Evolutionary conservation across 2,113 vertebrate genomes (phyloP).

Genomic region (Pygoscelis adeliae): DNA sequence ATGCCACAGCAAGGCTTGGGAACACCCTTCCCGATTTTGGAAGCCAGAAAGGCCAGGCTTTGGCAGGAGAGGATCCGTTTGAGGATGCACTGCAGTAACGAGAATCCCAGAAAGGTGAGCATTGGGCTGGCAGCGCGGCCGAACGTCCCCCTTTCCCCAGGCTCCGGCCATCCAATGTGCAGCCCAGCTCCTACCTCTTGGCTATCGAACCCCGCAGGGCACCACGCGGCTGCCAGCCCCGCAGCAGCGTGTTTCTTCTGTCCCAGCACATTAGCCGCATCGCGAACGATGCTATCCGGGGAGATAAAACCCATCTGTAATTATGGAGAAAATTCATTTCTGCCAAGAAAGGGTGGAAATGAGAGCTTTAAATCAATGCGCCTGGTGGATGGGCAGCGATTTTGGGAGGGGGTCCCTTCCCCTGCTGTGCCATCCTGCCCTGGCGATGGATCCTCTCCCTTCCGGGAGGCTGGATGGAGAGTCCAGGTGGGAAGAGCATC

Average conservation of each 20-base stretch:
- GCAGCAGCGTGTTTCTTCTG: background rate
- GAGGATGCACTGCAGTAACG: background rate
- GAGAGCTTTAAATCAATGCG: background rate
- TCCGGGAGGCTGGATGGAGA: background rate
- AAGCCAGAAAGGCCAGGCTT: background rate
- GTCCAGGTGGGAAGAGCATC: background rate
- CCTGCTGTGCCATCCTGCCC: background rate
- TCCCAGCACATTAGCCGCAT: background rate
- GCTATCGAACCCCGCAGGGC: accelerated
- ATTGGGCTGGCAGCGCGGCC: accelerated
- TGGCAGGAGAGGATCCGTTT: background rate
- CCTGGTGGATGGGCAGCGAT: background rate
- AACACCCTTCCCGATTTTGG: background rate
- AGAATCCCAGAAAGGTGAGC: background rate
- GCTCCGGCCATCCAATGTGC: accelerated
- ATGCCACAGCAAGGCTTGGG: background rate
- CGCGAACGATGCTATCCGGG: accelerated
- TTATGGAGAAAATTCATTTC: background rate
- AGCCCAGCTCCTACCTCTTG: background rate
- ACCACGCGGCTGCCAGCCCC: accelerated
- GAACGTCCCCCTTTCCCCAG: background rate
- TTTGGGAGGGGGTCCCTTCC: too few relatives aligned
- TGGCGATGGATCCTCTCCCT: background rate
- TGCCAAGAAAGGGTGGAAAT: background rate
- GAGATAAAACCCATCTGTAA: background rate